Conservation (phyloP, 2,113 vertebrate species). For the Oenanthe melanoleuca region DNA sequence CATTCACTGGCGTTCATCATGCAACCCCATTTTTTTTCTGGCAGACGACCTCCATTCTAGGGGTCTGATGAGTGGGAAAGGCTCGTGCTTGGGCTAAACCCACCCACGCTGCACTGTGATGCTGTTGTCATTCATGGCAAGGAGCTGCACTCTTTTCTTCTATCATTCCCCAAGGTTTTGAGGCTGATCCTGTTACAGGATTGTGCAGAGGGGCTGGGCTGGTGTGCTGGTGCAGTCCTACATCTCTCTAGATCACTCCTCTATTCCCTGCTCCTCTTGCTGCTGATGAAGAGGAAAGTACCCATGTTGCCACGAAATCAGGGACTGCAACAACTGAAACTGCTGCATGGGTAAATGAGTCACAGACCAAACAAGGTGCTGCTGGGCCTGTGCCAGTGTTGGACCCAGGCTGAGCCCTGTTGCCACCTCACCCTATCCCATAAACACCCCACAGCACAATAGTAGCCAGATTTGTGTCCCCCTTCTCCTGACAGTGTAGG, state of each 20-base stretch:
- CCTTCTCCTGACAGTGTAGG: neutral
- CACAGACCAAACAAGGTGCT: neutral
- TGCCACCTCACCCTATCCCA: neutral
- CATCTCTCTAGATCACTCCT: neutral
- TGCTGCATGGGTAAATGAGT: neutral
- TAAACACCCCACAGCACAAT: neutral
- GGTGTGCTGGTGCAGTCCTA: neutral
- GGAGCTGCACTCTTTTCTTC: neutral
- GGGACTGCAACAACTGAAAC: neutral
- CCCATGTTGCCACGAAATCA: neutral
- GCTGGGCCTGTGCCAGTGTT: rapidly evolving
- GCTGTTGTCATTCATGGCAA: neutral
- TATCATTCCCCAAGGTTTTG: neutral
- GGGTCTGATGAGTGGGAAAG: neutral
- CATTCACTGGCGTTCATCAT: neutral
- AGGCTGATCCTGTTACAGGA: neutral
- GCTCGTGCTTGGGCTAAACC: rapidly evolving
- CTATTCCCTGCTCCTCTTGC: neutral
- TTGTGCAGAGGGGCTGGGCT: neutral
- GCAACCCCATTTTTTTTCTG: neutral
- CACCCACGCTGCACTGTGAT: rapidly evolving
- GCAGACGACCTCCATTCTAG: neutral
- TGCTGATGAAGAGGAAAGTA: neutral
- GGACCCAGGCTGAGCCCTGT: neutral
- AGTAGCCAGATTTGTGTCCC: neutral